Evolutionary conservation across 2,113 vertebrate genomes (phyloP), one percentile per base, ranked within the genome.

Genomic region (Ancistrus triradiatus): DNA sequence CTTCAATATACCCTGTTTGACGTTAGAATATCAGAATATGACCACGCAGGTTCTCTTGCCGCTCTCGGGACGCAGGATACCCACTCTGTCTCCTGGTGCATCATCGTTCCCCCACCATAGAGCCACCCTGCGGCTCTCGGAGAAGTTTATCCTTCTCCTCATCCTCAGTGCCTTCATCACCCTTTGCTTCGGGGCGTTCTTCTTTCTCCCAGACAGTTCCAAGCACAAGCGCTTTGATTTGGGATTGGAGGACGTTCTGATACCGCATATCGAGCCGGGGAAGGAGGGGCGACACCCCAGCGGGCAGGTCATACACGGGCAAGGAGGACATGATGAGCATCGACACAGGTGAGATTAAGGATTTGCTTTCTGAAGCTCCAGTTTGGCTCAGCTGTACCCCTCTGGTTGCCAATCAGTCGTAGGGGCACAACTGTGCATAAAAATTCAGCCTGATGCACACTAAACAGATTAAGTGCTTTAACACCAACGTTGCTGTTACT

Each of bases 161-260:
- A 98, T 98, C 50, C 93, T 99, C 76, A 98, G 96, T 94, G 96
- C 96, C 96, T 99, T 99, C 89, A 92, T 99, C 89, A 99, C 96
- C 46, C 84, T 99, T 71, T 99, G 95, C 74, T 98, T 99, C 71
- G 96, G 96, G 78, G 96, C 96, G 59, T 98, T 98, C 83, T 99
- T 99, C 85, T 99, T 99, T 79, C 91, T 99, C 35, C 96, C 96
- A 35, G 96, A 99, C 89, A 97, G 91, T 63, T 97, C 95, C 61
- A 98, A 98, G 80, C 96, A 97, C 88, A 95, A 95, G 84, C 94
- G 96, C 78, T 97, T 98, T 59, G 96, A 98, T 81, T 86, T 98
- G 85, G 95, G 94, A 52, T 83, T 98, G 82, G 93, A 98, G 84
- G 93, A 98, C 24, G 94, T 98, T 76, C 85, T 98, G 55, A 98